These are phyloP conservation scores for Dichetophora obliterata DNA, from an alignment of 2,888 invertebrate genomes.

Conservation along the genomic window DNA sequence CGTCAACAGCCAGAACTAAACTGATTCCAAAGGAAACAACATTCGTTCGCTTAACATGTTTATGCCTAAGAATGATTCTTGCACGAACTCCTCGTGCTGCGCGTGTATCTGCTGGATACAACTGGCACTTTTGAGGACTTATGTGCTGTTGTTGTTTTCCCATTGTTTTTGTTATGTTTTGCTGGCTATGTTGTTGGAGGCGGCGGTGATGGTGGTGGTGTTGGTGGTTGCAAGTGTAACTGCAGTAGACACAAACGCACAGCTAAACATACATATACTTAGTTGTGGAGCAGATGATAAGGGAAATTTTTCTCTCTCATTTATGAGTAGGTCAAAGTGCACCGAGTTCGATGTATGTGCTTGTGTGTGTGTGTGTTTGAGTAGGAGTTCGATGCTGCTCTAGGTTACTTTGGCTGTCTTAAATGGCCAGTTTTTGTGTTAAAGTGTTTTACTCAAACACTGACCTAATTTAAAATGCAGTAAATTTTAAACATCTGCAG, in stretches of 20 bases:
- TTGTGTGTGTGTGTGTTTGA: neutral
- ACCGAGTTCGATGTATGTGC: neutral
- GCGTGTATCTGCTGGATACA: neutral
- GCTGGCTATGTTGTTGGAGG: conserved; percentile 30
- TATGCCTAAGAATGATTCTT: conserved; percentile 27
- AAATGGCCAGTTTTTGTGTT: neutral
- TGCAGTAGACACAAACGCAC: neutral
- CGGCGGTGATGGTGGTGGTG: conserved; percentile 1
- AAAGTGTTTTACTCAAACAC: neutral
- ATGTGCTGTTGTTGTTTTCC: neutral
- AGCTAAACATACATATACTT: neutral
- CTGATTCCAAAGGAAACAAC: conserved; percentile 23
- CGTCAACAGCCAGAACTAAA: conserved; percentile 37
- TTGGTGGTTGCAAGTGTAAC: conserved; percentile 11
- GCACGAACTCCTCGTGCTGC: neutral
- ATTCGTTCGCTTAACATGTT: conserved; percentile 15
- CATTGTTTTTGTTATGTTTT: conserved; percentile 41
- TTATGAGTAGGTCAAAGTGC: conserved; percentile 37
- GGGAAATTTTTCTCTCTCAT: neutral
- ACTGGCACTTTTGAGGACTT: neutral
- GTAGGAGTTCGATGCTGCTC: neutral
- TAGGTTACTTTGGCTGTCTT: neutral
- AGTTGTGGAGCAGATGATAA: neutral
- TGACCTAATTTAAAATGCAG: conserved; percentile 32
- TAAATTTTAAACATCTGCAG: neutral